A percentile compares a stretch with the other conserved stretches of the same genome.
Conservation (phyloP, 2,888 invertebrate genomes). For the Coenonympha glycerion region DNA sequence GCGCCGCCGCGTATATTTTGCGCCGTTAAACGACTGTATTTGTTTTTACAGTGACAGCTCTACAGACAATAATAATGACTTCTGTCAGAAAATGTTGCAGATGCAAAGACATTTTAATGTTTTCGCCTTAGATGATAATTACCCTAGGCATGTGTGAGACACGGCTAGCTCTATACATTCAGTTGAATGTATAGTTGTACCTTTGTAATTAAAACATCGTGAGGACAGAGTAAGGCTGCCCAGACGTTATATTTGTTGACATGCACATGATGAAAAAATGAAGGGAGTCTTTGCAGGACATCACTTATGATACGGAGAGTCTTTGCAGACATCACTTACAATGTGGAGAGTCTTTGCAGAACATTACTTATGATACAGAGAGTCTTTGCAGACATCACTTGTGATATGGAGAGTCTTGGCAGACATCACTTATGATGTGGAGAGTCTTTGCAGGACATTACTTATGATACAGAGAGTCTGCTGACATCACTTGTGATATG, state of each 20-base stretch:
- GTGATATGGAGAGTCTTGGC: too few relatives aligned
- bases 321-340: too few relatives aligned
- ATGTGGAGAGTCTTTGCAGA: too few relatives aligned
- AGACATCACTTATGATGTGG: too few relatives aligned
- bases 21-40: slow-evolving; percentile 69
- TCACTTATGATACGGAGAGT: neutral
- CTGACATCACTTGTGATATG: too few relatives aligned
- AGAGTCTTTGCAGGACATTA: too few relatives aligned
- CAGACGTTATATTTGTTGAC: neutral
- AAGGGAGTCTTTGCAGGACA: neutral
- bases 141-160: slow-evolving; percentile 64
- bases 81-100: slow-evolving; percentile 64
- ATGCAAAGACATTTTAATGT: slow-evolving; percentile 70
- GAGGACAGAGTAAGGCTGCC: slow-evolving; percentile 4
- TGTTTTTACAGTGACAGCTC: slow-evolving; percentile 75
- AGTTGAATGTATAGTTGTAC: slow-evolving; percentile 19
- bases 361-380: too few relatives aligned
- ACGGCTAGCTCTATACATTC: slow-evolving; percentile 10
- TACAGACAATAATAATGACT: slow-evolving; percentile 68
- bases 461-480: too few relatives aligned
- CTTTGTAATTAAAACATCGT: slow-evolving; percentile 11
- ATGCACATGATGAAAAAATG: neutral
- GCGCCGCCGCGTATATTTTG: slow-evolving; percentile 38
- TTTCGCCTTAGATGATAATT: slow-evolving; percentile 63
- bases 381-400: too few relatives aligned